Conservation (phyloP, 2,888 invertebrate genomes). For the Polyommatus icarus region DNA sequence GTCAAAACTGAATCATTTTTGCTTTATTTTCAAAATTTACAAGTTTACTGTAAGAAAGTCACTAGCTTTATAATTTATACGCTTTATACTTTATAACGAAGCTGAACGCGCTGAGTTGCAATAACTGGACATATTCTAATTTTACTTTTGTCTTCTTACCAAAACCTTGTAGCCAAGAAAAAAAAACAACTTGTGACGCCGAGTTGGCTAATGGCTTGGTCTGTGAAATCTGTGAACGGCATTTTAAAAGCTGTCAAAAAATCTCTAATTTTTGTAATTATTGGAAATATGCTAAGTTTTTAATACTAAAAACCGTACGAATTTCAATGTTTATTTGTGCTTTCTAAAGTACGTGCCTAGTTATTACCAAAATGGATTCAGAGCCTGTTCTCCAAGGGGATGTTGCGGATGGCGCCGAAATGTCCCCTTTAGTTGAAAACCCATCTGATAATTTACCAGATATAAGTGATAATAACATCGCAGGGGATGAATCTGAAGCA, state of each 20-base stretch:
- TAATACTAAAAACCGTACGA: constrained; percentile 44
- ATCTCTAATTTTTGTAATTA: constrained; percentile 47
- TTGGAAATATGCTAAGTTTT: constrained; percentile 52
- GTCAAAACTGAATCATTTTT: too few relatives aligned
- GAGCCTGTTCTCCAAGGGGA: constrained; percentile 66
- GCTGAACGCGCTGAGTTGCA: too few relatives aligned
- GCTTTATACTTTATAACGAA: too few relatives aligned
- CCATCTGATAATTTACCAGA: constrained; percentile 61
- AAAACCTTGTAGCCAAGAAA: constrained; percentile 30
- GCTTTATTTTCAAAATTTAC: too few relatives aligned
- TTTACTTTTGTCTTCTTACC: background rate
- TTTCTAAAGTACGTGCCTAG: constrained; percentile 42
- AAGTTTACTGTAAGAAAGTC: too few relatives aligned
- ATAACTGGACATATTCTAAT: too few relatives aligned
- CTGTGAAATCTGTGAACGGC: constrained; percentile 38
- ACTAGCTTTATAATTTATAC: too few relatives aligned
- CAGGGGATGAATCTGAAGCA: constrained; percentile 59
- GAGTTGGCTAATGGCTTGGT: constrained; percentile 46
- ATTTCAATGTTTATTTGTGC: constrained; percentile 59
- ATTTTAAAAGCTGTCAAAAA: constrained; percentile 55
- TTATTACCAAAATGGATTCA: constrained; percentile 62
- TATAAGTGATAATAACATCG: constrained; percentile 62
- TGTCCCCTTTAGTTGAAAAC: constrained; percentile 66
- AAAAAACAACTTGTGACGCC: constrained; percentile 40
- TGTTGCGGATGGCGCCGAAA: constrained; percentile 76